phyloP scores from a whole-genome alignment of 2,888 invertebrate genomes.

The Chalcis sispes region DNA sequence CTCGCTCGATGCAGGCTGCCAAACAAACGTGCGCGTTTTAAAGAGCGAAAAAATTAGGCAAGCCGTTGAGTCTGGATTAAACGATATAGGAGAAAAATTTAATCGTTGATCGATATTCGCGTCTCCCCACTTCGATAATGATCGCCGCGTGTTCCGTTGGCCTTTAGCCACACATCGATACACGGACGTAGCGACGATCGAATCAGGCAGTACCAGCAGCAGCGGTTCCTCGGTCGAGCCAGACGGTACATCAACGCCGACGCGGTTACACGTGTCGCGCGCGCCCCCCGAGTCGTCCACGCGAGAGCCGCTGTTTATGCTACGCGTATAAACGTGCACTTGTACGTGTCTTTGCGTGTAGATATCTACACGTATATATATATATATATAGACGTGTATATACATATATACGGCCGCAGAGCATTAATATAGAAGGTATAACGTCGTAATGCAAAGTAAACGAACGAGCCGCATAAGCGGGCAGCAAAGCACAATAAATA shows the following conservation, averaged over 20 bases:
- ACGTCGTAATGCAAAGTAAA: conserved; percentile 51
- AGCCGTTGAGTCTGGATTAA: too few relatives aligned
- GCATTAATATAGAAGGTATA: conserved; percentile 43
- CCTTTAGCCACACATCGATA: too few relatives aligned
- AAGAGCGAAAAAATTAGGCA: too few relatives aligned
- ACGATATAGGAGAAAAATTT: too few relatives aligned
- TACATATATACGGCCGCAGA: background rate
- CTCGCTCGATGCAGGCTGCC: too few relatives aligned
- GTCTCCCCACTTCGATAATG: background rate
- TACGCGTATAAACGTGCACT: conserved; percentile 16
- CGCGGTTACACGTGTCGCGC: background rate
- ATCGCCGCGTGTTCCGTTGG: background rate
- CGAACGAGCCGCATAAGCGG: conserved; percentile 25
- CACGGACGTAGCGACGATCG: too few relatives aligned
- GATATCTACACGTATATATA: background rate
- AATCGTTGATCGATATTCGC: background rate
- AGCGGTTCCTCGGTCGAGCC: background rate
- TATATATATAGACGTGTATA: background rate
- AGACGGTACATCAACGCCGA: background rate
- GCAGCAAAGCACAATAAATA: conserved; percentile 41
- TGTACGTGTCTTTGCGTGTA: background rate
- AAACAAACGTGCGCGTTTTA: too few relatives aligned
- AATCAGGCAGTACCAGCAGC: too few relatives aligned
- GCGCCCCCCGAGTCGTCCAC: background rate
- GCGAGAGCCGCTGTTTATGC: background rate